These are phyloP conservation scores for Pediacus dermestoides DNA, from an alignment of 2,888 invertebrate genomes.

Conservation along the genomic window DNA sequence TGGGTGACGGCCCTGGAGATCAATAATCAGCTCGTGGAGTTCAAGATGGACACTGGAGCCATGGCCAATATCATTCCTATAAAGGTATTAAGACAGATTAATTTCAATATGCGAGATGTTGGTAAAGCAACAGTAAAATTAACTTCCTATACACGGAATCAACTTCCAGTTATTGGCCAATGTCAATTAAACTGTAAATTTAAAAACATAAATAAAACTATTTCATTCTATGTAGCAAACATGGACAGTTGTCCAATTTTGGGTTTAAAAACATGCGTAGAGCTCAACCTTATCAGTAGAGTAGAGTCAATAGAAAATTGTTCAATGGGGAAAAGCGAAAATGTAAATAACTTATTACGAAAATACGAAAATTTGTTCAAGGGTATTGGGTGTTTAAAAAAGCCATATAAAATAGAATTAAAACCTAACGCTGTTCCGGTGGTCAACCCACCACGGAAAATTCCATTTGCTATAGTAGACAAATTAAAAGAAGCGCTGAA, in stretches of 20 bases:
- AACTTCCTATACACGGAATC: slow-evolving; percentile 15
- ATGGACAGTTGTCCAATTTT: slow-evolving; percentile 12
- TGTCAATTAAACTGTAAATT: slow-evolving; percentile 14
- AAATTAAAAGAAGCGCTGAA: slow-evolving; percentile 20
- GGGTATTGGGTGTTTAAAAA: slow-evolving; percentile 12
- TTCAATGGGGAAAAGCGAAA: slow-evolving; percentile 8
- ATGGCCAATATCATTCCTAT: slow-evolving; percentile 16
- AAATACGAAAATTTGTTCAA: slow-evolving; percentile 10
- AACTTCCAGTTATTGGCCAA: slow-evolving; percentile 14
- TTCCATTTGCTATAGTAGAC: slow-evolving; percentile 20
- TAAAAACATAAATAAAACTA: slow-evolving; percentile 8
- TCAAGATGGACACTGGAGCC: slow-evolving; percentile 19
- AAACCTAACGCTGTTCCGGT: slow-evolving; percentile 13
- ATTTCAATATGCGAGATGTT: slow-evolving; percentile 3
- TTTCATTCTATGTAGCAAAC: slow-evolving; percentile 15
- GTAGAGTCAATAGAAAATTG: slow-evolving; percentile 11
- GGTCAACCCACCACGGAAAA: slow-evolving; percentile 21
- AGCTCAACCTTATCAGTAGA: slow-evolving; percentile 16
- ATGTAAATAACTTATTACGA: slow-evolving; percentile 11
- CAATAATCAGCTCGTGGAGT: slow-evolving; percentile 1
- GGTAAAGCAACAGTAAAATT: slow-evolving; percentile 14
- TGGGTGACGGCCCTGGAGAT: slow-evolving; percentile 7
- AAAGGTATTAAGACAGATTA: slow-evolving; percentile 6
- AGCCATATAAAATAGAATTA: slow-evolving; percentile 18
- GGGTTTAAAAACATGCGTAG: slow-evolving; percentile 13